Evolutionary conservation across 2,113 vertebrate species (phyloP).

Genomic region (Neolamprologus cancellatus): DNA sequence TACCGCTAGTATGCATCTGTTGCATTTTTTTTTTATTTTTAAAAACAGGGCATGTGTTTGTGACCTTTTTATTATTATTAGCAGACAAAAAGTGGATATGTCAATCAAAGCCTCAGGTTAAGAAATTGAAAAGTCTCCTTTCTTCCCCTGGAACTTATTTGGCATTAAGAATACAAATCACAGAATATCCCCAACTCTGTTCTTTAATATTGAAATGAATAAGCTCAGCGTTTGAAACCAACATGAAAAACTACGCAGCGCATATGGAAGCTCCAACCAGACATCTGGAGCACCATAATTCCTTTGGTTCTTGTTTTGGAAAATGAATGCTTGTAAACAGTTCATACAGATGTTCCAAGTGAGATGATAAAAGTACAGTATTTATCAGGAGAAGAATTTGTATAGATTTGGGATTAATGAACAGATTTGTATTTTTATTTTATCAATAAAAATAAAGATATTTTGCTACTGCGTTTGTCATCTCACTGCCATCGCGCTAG

Average conservation of each 20-base stretch:
- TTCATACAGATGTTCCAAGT: not conserved
- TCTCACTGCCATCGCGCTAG: not conserved
- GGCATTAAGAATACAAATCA: not conserved
- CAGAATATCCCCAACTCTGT: not conserved
- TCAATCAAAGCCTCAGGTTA: not conserved
- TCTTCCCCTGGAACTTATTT: not conserved
- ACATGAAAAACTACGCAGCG: not conserved
- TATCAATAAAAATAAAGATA: not conserved
- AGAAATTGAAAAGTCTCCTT: not conserved
- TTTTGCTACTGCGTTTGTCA: not conserved
- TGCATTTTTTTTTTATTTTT: accelerated
- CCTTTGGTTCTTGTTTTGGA: not conserved
- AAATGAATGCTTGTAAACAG: not conserved
- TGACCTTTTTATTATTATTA: not conserved
- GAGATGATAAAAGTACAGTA: not conserved
- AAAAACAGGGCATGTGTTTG: not conserved
- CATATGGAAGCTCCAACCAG: not conserved
- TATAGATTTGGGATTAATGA: not conserved
- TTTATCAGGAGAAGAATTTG: not conserved
- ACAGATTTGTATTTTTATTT: not conserved
- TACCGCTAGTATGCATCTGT: not conserved
- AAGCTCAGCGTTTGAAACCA: not conserved
- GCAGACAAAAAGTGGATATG: not conserved
- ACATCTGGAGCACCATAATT: not conserved
- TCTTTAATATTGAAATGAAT: not conserved